A percentile compares a stretch with the other conserved stretches of the same genome.
phyloP scores from a whole-genome alignment of 2,888 invertebrate species.

The Acronicta aceris region DNA sequence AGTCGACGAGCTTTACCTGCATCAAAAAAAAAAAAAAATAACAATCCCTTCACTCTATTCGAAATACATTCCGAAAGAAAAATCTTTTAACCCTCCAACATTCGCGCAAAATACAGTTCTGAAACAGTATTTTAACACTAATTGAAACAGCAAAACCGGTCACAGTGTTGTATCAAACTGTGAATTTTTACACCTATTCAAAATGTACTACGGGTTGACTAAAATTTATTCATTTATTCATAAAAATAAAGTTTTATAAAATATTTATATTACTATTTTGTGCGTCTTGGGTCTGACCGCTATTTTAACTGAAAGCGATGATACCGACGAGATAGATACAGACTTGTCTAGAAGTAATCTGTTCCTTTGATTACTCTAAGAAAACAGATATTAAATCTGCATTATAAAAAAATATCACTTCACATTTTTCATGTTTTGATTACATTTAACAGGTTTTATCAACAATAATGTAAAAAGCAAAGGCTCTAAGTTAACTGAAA shows the following conservation, averaged over 20 bases:
- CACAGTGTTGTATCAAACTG: background rate
- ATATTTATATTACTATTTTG: too few species aligned
- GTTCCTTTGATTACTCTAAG: too few species aligned
- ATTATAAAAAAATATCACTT: too few species aligned
- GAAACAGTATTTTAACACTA: background rate
- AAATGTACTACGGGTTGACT: background rate
- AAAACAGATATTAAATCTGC: too few species aligned
- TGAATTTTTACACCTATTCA: background rate
- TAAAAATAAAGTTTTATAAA: too few species aligned
- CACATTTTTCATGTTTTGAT: background rate
- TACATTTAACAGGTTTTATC: slow-evolving; percentile 9
- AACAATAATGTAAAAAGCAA: slow-evolving; percentile 14
- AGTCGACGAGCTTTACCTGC: background rate
- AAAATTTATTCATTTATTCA: too few species aligned
- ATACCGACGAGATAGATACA: background rate
- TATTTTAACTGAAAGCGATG: too few species aligned
- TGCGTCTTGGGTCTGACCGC: too few species aligned
- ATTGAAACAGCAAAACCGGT: background rate
- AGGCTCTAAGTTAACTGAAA: slow-evolving; percentile 20
- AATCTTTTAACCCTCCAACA: background rate
- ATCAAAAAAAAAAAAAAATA: background rate
- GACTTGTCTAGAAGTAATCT: background rate
- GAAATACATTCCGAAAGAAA: background rate
- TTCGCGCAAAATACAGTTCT: background rate
- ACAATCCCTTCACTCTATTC: background rate